A percentile compares a stretch with the other conserved stretches of the same genome.
phyloP scores from a whole-genome alignment of 2,113 vertebrate genomes.

The Sander vitreus region DNA sequence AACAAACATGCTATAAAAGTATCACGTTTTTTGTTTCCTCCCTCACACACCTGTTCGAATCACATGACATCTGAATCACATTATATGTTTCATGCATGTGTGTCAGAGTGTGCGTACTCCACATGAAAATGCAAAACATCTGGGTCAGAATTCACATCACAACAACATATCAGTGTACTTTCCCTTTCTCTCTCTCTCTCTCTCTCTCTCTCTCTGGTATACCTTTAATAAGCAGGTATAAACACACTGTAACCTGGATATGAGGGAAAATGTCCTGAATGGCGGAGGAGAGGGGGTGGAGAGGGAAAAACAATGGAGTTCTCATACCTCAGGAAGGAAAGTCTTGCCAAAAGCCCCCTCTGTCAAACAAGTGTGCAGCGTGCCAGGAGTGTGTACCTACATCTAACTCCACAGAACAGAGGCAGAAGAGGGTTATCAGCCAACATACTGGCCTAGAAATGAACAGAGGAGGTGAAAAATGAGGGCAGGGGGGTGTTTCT shows the following conservation, averaged over 20 bases:
- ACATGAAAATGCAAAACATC: slow-evolving; percentile 18
- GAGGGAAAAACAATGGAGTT: slow-evolving; percentile 62
- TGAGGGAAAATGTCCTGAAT: slow-evolving; percentile 49
- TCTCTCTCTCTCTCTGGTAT: slow-evolving; percentile 25
- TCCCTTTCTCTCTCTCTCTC: slow-evolving; percentile 29
- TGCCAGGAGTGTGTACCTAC: slow-evolving; percentile 51
- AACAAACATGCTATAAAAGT: slow-evolving; percentile 47
- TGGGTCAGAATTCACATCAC: slow-evolving; percentile 48
- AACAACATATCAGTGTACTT: slow-evolving; percentile 30
- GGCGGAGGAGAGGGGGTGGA: slow-evolving; percentile 4
- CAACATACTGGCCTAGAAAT: slow-evolving; percentile 73
- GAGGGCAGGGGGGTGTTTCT: slow-evolving; percentile 12
- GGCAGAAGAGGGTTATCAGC: slow-evolving; percentile 51
- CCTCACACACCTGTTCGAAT: slow-evolving; percentile 21
- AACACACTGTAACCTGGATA: slow-evolving; percentile 63
- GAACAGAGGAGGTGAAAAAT: slow-evolving; percentile 47
- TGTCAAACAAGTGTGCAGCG: slow-evolving; percentile 40
- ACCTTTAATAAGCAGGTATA: slow-evolving; percentile 51
- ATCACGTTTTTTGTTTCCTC: slow-evolving; percentile 14
- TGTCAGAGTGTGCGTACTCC: neutral
- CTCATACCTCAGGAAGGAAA: slow-evolving; percentile 67
- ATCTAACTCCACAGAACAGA: slow-evolving; percentile 41
- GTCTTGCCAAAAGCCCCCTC: slow-evolving; percentile 51
- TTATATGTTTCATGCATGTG: slow-evolving; percentile 9
- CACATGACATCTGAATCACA: slow-evolving; percentile 34